A percentile compares a stretch with the other conserved stretches of the same genome.
Evolutionary conservation across 2,888 invertebrate species (phyloP).

Genomic region (Bellardia pandia): DNA sequence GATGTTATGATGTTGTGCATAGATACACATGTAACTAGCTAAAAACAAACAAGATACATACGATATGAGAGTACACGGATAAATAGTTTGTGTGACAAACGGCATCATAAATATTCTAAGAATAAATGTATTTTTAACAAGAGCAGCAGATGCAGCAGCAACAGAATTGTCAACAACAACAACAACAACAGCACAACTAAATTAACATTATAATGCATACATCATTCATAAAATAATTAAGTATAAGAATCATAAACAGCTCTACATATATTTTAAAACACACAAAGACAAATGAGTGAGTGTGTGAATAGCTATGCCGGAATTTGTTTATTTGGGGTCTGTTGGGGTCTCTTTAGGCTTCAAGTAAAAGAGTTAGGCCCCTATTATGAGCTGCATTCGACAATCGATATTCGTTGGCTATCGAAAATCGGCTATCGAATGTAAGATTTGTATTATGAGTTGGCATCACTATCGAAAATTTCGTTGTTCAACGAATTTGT

Average conservation of each 20-base stretch:
- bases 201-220: constrained; percentile 62
- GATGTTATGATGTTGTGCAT: constrained; percentile 33
- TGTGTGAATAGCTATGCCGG: constrained; percentile 1
- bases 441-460: no score
- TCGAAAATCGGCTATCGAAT: no score
- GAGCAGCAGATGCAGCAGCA: constrained; percentile 43
- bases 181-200: constrained; percentile 43
- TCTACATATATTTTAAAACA: background rate
- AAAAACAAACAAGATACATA: constrained; percentile 12
- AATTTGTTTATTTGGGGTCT: constrained; percentile 37
- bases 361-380: constrained; percentile 7
- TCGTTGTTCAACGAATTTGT: no score
- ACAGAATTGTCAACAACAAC: constrained; percentile 48
- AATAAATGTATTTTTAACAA: constrained; percentile 69
- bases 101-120: constrained; percentile 67
- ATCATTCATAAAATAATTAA: constrained; percentile 46
- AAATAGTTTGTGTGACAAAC: constrained; percentile 40
- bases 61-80: constrained; percentile 5
- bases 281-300: background rate
- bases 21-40: constrained; percentile 25
- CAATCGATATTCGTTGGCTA: no score
- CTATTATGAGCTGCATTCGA: no score
- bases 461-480: no score
- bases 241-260: constrained; percentile 39
- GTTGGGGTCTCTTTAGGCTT: background rate